A percentile compares a stretch with the other conserved stretches of the same genome.
Conservation (phyloP, 2,888 invertebrate genomes). For the Melanotus villosus region DNA sequence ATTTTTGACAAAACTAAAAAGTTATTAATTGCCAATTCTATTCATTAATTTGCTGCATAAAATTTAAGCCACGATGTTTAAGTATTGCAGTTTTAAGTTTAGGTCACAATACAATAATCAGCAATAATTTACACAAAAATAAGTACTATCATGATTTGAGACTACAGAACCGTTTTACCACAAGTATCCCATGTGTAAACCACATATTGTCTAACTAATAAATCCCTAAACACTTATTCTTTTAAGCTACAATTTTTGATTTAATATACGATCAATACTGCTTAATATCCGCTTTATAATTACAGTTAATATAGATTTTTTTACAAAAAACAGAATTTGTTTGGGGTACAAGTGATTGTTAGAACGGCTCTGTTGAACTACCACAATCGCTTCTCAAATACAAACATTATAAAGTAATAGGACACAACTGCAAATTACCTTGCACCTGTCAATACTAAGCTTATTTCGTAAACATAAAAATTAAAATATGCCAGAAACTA, state of each 20-base stretch:
- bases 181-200: too few relatives aligned
- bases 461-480: not conserved
- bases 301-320: too few relatives aligned
- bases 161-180: too few relatives aligned
- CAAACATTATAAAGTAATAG: not conserved
- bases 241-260: too few relatives aligned
- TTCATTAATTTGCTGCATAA: not conserved
- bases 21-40: not conserved
- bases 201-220: too few relatives aligned
- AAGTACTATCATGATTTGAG: slow-evolving; percentile 6
- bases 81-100: slow-evolving; percentile 2
- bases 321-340: too few relatives aligned
- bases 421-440: not conserved
- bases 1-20: too few relatives aligned
- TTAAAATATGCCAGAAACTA: not conserved
- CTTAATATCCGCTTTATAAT: too few relatives aligned
- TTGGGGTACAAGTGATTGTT: too few relatives aligned
- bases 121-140: slow-evolving; percentile 17
- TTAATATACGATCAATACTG: too few relatives aligned
- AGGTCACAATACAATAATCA: not conserved
- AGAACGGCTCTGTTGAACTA: too few relatives aligned
- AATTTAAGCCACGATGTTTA: not conserved
- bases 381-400: not conserved
- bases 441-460: not conserved
- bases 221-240: too few relatives aligned